These are phyloP conservation scores for Bathybates hornii DNA, from an alignment of 2,113 vertebrate species.

Conservation along the genomic window DNA sequence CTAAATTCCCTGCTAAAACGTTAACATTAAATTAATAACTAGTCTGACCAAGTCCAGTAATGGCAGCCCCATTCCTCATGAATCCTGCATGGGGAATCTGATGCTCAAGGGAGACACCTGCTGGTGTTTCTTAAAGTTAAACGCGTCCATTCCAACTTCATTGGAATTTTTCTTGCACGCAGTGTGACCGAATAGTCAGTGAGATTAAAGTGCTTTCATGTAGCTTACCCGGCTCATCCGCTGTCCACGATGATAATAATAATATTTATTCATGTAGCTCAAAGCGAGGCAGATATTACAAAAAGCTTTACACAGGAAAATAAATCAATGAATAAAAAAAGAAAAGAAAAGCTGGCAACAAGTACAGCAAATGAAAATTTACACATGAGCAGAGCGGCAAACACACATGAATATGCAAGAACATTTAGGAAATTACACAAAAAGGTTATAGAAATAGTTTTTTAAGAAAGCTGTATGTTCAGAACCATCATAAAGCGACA, in stretches of 20 bases:
- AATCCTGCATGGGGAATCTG: not conserved
- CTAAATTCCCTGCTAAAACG: not conserved
- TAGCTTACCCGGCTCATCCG: not conserved
- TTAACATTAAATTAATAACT: not conserved
- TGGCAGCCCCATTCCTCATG: not conserved
- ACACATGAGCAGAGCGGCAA: not conserved
- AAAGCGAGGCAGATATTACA: not conserved
- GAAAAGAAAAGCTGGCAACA: not conserved
- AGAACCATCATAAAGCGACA: not conserved
- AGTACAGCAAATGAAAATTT: not conserved
- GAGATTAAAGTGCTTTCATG: not conserved
- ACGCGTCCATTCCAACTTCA: not conserved
- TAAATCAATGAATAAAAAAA: not conserved
- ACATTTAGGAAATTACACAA: not conserved
- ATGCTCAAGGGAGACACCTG: slow-evolving; percentile 63
- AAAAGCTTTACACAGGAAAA: not conserved
- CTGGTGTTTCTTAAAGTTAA: slow-evolving; percentile 26
- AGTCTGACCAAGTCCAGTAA: slow-evolving; percentile 1
- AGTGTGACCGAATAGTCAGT: not conserved
- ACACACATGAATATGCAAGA: not conserved
- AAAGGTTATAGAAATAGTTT: not conserved
- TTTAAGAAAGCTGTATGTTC: not conserved
- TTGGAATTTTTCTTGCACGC: not conserved
- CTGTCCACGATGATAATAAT: not conserved
- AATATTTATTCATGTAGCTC: not conserved